Evolutionary conservation across 2,888 invertebrate species (phyloP).

Genomic region (Blera fallax): DNA sequence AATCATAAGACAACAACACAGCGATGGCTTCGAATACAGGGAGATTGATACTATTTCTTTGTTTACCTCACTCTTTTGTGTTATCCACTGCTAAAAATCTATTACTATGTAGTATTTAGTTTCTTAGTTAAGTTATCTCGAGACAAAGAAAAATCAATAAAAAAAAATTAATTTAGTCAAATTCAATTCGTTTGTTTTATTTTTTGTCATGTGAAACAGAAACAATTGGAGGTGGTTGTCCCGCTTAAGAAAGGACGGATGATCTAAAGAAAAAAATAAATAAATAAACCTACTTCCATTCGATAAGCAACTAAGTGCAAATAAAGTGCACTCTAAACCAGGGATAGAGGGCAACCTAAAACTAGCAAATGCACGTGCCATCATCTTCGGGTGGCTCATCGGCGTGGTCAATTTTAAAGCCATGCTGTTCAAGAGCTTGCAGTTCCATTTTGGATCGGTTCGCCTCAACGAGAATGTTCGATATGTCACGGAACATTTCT

Average conservation of each 20-base stretch:
- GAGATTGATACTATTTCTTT: slow-evolving; percentile 12
- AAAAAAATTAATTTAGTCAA: slow-evolving; percentile 33
- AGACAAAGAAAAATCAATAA: slow-evolving; percentile 57
- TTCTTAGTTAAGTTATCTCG: slow-evolving; percentile 56
- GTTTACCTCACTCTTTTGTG: slow-evolving; percentile 23
- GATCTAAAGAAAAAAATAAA: slow-evolving; percentile 35
- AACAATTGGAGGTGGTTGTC: slow-evolving; percentile 13
- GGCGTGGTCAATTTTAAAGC: slow-evolving; percentile 88
- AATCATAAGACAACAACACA: background rate
- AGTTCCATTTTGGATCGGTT: slow-evolving; percentile 92
- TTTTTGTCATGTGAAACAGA: slow-evolving; percentile 45
- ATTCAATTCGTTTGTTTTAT: slow-evolving; percentile 37
- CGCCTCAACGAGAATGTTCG: slow-evolving; percentile 89
- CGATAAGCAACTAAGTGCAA: background rate
- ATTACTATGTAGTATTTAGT: slow-evolving; percentile 36
- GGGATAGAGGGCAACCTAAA: background rate
- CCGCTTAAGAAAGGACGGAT: slow-evolving; percentile 45
- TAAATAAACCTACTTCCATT: slow-evolving; percentile 21
- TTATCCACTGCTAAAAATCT: slow-evolving; percentile 26
- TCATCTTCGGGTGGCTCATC: slow-evolving; percentile 83
- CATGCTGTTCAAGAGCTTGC: slow-evolving; percentile 89
- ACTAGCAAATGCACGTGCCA: slow-evolving; percentile 79
- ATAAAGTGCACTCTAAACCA: background rate
- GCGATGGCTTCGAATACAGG: slow-evolving; percentile 34
- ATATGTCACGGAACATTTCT: slow-evolving; percentile 96